These are phyloP conservation scores for Gallinago paraguaiae DNA, from an alignment of 2,113 vertebrate genomes.

Conservation along the genomic window DNA sequence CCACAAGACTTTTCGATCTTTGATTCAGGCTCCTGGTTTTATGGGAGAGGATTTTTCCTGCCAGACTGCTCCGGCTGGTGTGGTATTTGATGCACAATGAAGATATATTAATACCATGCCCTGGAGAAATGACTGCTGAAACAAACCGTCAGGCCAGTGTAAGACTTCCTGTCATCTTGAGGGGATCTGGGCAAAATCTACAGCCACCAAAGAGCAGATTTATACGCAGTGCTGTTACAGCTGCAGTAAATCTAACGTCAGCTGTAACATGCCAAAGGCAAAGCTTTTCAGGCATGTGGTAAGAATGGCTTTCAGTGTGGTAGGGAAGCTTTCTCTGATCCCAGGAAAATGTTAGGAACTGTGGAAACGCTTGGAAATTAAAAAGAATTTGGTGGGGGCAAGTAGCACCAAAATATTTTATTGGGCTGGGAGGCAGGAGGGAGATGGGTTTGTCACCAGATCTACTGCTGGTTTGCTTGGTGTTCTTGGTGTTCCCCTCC, in stretches of 20 bases:
- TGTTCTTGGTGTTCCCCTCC: not conserved
- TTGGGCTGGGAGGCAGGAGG: not conserved
- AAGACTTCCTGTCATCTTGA: not conserved
- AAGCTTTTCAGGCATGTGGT: not conserved
- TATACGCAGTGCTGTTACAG: not conserved
- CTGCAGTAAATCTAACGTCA: slow-evolving; percentile 10
- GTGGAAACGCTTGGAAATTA: not conserved
- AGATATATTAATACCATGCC: not conserved
- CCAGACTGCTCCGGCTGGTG: not conserved
- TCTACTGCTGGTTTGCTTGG: not conserved
- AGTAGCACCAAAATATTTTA: not conserved
- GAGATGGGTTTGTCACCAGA: not conserved
- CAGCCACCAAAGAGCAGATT: not conserved
- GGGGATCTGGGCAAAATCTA: not conserved
- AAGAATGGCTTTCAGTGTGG: not conserved
- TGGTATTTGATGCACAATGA: slow-evolving; percentile 6
- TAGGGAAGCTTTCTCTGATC: not conserved
- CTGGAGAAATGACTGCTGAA: slow-evolving; percentile 40
- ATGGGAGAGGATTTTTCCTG: not conserved
- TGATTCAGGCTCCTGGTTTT: not conserved
- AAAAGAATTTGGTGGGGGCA: not conserved
- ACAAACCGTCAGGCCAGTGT: not conserved
- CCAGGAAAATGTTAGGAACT: not conserved
- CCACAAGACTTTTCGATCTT: not conserved
- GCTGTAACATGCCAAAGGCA: not conserved